Base-by-base conservation (phyloP, 2,888 invertebrate species). In the Thumatha senex region DNA sequence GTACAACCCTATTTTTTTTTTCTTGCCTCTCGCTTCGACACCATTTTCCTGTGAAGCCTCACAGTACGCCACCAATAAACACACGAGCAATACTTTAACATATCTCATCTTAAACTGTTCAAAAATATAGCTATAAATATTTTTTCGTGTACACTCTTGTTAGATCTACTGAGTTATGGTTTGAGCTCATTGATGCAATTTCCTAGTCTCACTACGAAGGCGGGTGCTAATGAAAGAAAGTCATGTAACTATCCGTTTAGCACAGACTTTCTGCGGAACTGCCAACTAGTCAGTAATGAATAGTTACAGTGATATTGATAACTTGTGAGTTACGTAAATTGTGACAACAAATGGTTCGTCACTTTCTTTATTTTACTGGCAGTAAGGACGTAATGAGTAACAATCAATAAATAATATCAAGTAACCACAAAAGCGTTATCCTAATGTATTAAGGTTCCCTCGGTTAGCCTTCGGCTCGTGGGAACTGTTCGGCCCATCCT, bases 1-100 rank as follows among this genome's bases (percentile, higher is more conserved):
- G 46, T 80, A 79, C 9, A 87, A 54, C 18, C 81, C 87, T 35
- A 86, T 82, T 70, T 89, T 87, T 68, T 89, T 88, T 68, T 87
- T 88, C 64, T 89, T 89, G 14, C 87, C 88, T 68, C 88, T 76
- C 8, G 74, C 57, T 67, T 88, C 87, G 2, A 82, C 56, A 13
- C 68, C 71, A 46, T 67, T 62, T 39, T 54, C 62, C 35, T 70
- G 68, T 2, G 51, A 49, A 1, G 76, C 78, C 36, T 72, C 72
- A 66, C 78, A 72, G 3, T 63, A 46, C 30, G 63, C 55, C 30
- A 76, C 42, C 45, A 52, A 67, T 33, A 75, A 47, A 38, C 75
- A 51, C 51, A 76, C 50, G 51, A 76, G 40, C 40, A 69, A 40
- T 44, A 75, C 60, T 48, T 47, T 56, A 56, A 63, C 54, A 7